Conservation (phyloP, 92 coral and sea anemone genomes). For the Umimayanthus kanabou region DNA sequence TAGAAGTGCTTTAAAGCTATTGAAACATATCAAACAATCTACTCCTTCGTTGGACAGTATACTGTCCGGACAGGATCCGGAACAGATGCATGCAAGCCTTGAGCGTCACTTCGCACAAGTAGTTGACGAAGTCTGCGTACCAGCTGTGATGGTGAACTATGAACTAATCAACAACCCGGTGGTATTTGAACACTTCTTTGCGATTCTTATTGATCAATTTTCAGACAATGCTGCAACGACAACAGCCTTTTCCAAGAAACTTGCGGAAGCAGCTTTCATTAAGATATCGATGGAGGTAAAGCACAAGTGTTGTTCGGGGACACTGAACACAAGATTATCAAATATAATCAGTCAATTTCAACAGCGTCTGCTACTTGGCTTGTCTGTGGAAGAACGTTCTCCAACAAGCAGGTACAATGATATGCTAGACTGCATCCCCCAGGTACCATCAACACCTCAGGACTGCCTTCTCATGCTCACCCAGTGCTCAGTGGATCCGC, state of each 20-base stretch:
- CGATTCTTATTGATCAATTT: constrained; percentile 66
- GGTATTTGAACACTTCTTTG: constrained; percentile 71
- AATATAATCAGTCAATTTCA: constrained; percentile 55
- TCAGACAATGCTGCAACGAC: constrained; percentile 25
- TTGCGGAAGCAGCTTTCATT: constrained; percentile 74
- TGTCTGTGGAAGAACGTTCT: constrained; percentile 38
- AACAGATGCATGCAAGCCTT: constrained; percentile 19
- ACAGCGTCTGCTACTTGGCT: constrained; percentile 44
- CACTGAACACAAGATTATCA: constrained; percentile 33
- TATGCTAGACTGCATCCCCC: constrained; percentile 25
- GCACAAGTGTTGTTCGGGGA: constrained; percentile 52
- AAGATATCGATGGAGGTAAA: constrained; percentile 77
- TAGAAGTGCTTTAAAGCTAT: constrained; percentile 59
- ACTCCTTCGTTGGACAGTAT: constrained; percentile 67
- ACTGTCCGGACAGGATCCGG: constrained; percentile 48
- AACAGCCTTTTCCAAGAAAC: constrained; percentile 69
- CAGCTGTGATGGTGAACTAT: constrained; percentile 77
- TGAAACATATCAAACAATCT: constrained; percentile 39
- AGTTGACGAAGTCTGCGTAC: constrained; percentile 82
- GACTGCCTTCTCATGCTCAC: constrained; percentile 58
- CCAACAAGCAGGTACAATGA: constrained; percentile 27
- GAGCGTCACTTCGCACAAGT: constrained; percentile 56
- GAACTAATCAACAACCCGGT: constrained; percentile 58
- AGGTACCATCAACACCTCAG: constrained; percentile 52
- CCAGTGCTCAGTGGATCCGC: constrained; percentile 60